Evolutionary conservation across 2,113 vertebrate species (phyloP).

Genomic region (Thomomys bottae): DNA sequence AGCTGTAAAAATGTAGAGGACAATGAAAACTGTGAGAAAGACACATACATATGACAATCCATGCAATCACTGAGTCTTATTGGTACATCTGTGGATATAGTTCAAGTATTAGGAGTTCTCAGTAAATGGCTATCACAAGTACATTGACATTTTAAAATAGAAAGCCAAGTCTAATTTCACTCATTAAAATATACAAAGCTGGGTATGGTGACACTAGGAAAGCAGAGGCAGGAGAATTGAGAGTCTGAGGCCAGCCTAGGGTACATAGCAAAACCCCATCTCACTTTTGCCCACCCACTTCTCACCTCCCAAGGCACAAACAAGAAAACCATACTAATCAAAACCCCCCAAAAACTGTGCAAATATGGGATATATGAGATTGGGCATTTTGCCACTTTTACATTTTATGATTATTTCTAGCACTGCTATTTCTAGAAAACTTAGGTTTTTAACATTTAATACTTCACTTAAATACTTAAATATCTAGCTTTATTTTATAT

Average conservation of each 20-base stretch:
- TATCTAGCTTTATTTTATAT: neutral
- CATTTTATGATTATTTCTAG: slow-evolving; percentile 2
- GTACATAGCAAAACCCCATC: neutral
- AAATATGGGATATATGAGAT: neutral
- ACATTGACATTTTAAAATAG: slow-evolving; percentile 17
- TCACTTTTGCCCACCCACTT: neutral
- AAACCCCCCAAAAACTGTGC: neutral
- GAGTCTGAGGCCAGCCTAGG: neutral
- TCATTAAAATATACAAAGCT: neutral
- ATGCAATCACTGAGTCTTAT: neutral
- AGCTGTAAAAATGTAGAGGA: neutral
- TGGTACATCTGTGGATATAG: neutral
- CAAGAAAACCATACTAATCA: neutral
- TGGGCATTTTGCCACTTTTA: neutral
- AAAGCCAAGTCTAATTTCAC: slow-evolving; percentile 37
- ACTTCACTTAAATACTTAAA: neutral
- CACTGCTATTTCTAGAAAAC: neutral
- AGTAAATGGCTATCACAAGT: slow-evolving; percentile 5
- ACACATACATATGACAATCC: neutral
- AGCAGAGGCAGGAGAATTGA: neutral
- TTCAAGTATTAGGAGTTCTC: neutral
- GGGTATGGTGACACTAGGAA: neutral
- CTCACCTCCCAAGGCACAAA: too few species aligned
- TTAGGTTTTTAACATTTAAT: slow-evolving; percentile 1
- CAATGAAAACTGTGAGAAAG: neutral